These are phyloP conservation scores for Borostomias antarcticus DNA, from an alignment of 2,797 vertebrate genomes.

Conservation along the genomic window DNA sequence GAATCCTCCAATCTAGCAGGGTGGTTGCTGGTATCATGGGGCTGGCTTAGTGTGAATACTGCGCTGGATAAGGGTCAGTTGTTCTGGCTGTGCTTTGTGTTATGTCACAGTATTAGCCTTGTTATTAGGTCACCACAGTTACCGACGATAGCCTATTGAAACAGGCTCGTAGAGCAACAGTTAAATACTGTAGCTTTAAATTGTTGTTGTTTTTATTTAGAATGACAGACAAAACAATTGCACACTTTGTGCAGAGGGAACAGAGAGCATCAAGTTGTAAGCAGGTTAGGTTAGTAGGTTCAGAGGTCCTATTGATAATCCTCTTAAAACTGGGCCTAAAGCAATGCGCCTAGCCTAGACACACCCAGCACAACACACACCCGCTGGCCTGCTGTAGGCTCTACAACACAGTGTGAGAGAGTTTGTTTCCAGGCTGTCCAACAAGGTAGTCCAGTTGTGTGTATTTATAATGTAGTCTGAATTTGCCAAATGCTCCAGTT, in stretches of 20 bases:
- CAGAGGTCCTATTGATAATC: slow-evolving; percentile 66
- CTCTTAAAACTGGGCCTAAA: slow-evolving; percentile 68
- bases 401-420: no score
- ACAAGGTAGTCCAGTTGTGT: neutral
- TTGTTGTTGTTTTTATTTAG: neutral
- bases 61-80: no score
- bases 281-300: no score
- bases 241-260: neutral
- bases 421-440: neutral
- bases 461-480: slow-evolving; percentile 33
- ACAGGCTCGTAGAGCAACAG: neutral
- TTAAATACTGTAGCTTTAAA: neutral
- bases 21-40: neutral
- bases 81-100: no score
- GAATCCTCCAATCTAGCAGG: neutral
- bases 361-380: no score
- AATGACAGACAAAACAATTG: neutral
- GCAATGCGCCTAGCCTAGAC: no score
- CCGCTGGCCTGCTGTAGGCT: no score
- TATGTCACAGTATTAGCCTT: no score
- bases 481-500: slow-evolving; percentile 18
- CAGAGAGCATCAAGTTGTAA: slow-evolving; percentile 43
- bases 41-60: neutral
- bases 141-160: no score
- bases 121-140: no score